Evolutionary conservation across 2,888 invertebrate species (phyloP).

Genomic region (Phengaris arion): DNA sequence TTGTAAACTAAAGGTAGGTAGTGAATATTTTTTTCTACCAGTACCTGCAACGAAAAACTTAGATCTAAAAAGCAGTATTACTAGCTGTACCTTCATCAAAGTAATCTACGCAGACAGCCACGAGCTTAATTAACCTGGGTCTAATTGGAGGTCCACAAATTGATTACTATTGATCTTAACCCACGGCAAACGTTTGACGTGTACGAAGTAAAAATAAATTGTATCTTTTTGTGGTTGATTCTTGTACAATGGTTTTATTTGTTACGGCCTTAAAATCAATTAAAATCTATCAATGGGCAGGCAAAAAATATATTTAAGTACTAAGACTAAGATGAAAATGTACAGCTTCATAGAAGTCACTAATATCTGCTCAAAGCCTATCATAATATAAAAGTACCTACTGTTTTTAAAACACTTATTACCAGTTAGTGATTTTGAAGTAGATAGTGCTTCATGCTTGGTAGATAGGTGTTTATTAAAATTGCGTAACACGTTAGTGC

Average conservation of each 20-base stretch:
- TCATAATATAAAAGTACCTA: too few relatives aligned
- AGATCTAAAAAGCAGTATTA: not conserved
- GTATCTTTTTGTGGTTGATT: not conserved
- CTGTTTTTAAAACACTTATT: not conserved
- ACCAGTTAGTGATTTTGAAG: not conserved
- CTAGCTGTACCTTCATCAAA: constrained; percentile 1
- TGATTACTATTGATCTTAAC: constrained; percentile 26
- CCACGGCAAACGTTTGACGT: constrained; percentile 9
- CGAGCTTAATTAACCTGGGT: constrained; percentile 22
- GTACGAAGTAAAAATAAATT: not conserved
- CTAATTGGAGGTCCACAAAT: constrained; percentile 27
- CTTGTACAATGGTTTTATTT: not conserved
- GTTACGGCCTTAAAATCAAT: too few relatives aligned
- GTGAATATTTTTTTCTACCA: too few relatives aligned
- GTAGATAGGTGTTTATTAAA: not conserved
- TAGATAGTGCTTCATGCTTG: too few relatives aligned
- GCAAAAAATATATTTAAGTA: too few relatives aligned
- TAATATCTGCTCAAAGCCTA: too few relatives aligned
- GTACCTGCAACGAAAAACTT: not conserved
- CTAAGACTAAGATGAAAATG: too few relatives aligned
- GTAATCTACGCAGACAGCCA: constrained; percentile 13
- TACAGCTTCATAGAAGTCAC: too few relatives aligned
- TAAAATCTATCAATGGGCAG: too few relatives aligned
- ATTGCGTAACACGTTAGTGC: constrained; percentile 2
- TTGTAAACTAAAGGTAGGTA: too few relatives aligned